These are phyloP conservation scores for Drosophila nebulosa DNA, from an alignment of 1,140 invertebrate genomes.

Conservation along the genomic window DNA sequence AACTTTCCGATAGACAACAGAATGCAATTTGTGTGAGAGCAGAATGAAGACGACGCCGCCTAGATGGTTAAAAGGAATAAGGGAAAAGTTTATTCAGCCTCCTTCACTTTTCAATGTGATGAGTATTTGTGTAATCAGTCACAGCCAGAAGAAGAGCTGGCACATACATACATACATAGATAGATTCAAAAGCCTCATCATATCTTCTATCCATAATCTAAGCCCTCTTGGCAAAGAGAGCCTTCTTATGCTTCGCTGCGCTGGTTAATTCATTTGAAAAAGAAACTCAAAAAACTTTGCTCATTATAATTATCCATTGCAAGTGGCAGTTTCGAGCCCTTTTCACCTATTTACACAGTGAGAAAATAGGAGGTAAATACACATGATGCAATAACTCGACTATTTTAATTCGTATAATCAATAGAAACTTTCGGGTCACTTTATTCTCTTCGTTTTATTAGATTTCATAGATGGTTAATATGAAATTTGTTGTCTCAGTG, in stretches of 20 bases:
- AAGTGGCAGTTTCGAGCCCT: constrained; percentile 18
- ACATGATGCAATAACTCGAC: too few relatives aligned
- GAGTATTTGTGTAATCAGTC: constrained; percentile 51
- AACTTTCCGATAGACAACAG: constrained; percentile 56
- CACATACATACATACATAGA: neutral
- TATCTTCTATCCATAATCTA: constrained; percentile 14
- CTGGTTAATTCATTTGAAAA: constrained; percentile 37
- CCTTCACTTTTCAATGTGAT: neutral
- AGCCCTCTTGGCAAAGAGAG: neutral
- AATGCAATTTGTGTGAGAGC: constrained; percentile 59
- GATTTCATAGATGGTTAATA: too few relatives aligned
- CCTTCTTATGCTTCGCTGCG: neutral
- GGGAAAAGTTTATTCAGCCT: constrained; percentile 35
- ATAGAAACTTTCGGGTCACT: too few relatives aligned
- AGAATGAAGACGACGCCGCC: neutral
- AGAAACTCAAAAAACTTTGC: constrained; percentile 29
- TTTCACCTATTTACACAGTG: neutral
- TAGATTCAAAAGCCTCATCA: constrained; percentile 6
- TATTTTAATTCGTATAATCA: too few relatives aligned
- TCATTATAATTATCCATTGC: constrained; percentile 59
- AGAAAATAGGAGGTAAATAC: too few relatives aligned
- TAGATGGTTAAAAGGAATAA: neutral
- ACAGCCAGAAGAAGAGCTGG: neutral
- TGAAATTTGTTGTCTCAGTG: neutral
- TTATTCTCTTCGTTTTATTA: too few relatives aligned